Evolutionary conservation across 2,797 vertebrate species (phyloP).

Genomic region (Sebastes reedi): DNA sequence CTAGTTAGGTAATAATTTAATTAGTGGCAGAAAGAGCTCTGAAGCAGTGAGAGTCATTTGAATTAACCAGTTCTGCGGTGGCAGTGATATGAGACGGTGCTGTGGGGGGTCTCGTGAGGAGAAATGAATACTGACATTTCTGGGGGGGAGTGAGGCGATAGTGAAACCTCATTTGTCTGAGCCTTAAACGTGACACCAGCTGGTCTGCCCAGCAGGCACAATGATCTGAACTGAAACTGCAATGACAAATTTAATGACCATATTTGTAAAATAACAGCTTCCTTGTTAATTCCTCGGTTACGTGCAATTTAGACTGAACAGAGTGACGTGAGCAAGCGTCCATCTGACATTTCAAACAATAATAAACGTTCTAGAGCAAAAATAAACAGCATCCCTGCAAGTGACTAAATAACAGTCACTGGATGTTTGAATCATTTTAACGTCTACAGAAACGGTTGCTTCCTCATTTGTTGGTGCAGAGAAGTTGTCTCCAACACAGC

Average conservation of each 20-base stretch:
- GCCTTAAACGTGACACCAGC: constrained; percentile 38
- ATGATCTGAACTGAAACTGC: background rate
- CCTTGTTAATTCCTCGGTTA: background rate
- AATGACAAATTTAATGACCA: constrained; percentile 16
- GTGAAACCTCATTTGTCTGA: constrained; percentile 50
- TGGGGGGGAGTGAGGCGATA: background rate
- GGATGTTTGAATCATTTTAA: background rate
- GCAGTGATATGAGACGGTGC: constrained; percentile 32
- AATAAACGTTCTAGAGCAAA: background rate
- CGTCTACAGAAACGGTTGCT: too few species aligned
- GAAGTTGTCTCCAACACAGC: background rate
- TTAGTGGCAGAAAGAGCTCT: constrained; percentile 62
- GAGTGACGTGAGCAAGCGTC: background rate
- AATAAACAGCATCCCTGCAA: background rate
- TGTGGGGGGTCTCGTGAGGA: constrained; percentile 35
- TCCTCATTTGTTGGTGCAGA: background rate
- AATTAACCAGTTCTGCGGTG: constrained; percentile 50
- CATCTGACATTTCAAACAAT: background rate
- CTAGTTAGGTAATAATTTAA: constrained; percentile 72
- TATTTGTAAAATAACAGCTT: constrained; percentile 16
- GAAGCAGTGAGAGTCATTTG: constrained; percentile 39
- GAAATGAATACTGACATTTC: constrained; percentile 38
- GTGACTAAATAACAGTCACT: background rate
- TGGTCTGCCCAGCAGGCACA: constrained; percentile 41
- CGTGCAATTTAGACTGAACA: background rate